Base-by-base conservation (phyloP, 2,113 vertebrate genomes). In the Arothron firmamentum region DNA sequence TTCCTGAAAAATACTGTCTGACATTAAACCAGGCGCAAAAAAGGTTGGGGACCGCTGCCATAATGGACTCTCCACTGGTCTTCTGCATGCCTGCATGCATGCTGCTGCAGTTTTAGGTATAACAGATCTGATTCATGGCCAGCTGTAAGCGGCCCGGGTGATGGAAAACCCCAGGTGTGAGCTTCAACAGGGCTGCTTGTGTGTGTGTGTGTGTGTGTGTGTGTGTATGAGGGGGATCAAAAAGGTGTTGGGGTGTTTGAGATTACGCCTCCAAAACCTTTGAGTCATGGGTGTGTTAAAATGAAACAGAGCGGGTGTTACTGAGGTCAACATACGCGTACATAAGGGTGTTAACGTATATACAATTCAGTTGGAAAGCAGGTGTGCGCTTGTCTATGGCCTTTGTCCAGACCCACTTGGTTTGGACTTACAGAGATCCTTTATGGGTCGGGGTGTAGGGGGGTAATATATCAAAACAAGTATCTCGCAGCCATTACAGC, bases 121-220 rank as follows among this genome's bases (percentile, higher is more conserved):
- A 72, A 68, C 75, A 65, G 65, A 60, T 70, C 49, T 54, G 55
- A 80, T 63, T 80, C 58, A 65, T 47, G 34, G 54, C 62, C 59
- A 55, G 70, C 56, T 70, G 61, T 71, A 77, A 80, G 70, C 58
- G 64, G 77, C 41, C 59, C 42, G 3, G 63, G 62, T 74, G 76
- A 74, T 64, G 57, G 62, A 66, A 72, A 72, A 73, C 17, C 63
- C 69, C 77, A 81, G 73, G 75, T 78, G 85, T 52, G 70, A 74
- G 75, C 61, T 47, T 69, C 13, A 6, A 59, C 34, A 3, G 53
- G 60, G 64, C 78, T 38, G 51, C 56, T 12, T 60, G 41, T 62
- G 46, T 48, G 43, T 43, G n/a, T n/a, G n/a, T n/a, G n/a, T n/a
- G n/a, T n/a, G n/a, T n/a, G n/a, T n/a, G 17, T 66, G 60, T 64